Conservation (phyloP, 1,140 invertebrate genomes). For the Drosophila sproati region DNA sequence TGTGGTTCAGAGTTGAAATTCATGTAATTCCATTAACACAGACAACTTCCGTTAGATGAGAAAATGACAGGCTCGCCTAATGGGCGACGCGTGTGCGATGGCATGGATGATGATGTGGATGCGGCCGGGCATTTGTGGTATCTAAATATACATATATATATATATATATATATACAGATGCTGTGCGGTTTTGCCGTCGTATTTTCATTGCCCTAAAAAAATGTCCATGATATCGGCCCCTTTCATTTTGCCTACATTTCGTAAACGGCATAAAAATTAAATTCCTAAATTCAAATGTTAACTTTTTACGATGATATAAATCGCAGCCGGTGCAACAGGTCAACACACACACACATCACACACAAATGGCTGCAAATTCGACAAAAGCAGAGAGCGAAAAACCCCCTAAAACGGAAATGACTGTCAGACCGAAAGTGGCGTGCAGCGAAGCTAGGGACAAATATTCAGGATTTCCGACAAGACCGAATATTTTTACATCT, state of each 20-base stretch:
- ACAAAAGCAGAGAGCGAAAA: slow-evolving; percentile 56
- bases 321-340: slow-evolving; percentile 63
- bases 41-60: slow-evolving; percentile 71
- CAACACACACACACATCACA: slow-evolving; percentile 15
- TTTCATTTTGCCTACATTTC: slow-evolving; percentile 14
- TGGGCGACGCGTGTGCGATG: slow-evolving; percentile 49
- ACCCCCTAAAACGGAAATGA: slow-evolving; percentile 60
- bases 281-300: slow-evolving; percentile 64
- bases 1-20: slow-evolving; percentile 78
- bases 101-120: slow-evolving; percentile 15
- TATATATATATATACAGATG: neutral
- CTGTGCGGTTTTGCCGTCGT: slow-evolving; percentile 6
- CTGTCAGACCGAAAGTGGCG: slow-evolving; percentile 61
- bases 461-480: slow-evolving; percentile 71
- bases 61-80: slow-evolving; percentile 71
- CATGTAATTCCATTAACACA: slow-evolving; percentile 79
- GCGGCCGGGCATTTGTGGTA: slow-evolving; percentile 21
- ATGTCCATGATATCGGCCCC: slow-evolving; percentile 9
- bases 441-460: slow-evolving; percentile 42
- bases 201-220: slow-evolving; percentile 6
- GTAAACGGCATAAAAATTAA: slow-evolving; percentile 57
- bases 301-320: slow-evolving; percentile 66
- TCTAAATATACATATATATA: neutral
- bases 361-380: slow-evolving; percentile 9
- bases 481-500: slow-evolving; percentile 43